Conservation (phyloP, 2,113 vertebrate species). For the Pangasianodon gigas region DNA sequence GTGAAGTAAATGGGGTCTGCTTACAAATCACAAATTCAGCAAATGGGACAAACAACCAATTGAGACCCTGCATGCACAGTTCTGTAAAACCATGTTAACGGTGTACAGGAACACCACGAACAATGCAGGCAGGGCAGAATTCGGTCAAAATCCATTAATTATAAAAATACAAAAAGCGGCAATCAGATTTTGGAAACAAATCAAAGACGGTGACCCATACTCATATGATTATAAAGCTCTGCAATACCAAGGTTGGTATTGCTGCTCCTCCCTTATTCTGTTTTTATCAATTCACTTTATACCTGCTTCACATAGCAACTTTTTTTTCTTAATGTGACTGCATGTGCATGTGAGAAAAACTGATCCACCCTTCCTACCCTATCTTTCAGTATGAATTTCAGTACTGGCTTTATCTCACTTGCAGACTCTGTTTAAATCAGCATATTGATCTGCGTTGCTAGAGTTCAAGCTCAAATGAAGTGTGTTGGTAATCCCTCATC, state of each 20-base stretch:
- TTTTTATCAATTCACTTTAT: background rate
- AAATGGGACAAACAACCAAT: background rate
- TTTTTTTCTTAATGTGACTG: background rate
- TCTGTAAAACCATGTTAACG: background rate
- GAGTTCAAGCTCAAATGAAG: slow-evolving; percentile 64
- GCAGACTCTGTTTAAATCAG: slow-evolving; percentile 65
- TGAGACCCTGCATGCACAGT: background rate
- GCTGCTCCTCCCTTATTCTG: background rate
- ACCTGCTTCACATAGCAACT: background rate
- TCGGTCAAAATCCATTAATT: background rate
- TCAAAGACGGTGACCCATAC: background rate
- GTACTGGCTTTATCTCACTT: slow-evolving; percentile 66
- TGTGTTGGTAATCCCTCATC: slow-evolving; percentile 66
- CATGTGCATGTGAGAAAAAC: background rate
- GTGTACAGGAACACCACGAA: background rate
- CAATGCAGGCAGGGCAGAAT: background rate
- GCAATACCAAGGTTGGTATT: background rate
- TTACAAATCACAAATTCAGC: background rate
- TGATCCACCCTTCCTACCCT: slow-evolving; percentile 12
- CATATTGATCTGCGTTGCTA: slow-evolving; percentile 70
- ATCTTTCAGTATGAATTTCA: slow-evolving; percentile 61
- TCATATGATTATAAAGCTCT: background rate
- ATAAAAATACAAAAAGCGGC: background rate
- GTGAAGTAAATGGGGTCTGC: background rate
- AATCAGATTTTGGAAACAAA: background rate